phyloP scores from a whole-genome alignment of 2,113 vertebrate species.

The Cynoglossus semilaevis region DNA sequence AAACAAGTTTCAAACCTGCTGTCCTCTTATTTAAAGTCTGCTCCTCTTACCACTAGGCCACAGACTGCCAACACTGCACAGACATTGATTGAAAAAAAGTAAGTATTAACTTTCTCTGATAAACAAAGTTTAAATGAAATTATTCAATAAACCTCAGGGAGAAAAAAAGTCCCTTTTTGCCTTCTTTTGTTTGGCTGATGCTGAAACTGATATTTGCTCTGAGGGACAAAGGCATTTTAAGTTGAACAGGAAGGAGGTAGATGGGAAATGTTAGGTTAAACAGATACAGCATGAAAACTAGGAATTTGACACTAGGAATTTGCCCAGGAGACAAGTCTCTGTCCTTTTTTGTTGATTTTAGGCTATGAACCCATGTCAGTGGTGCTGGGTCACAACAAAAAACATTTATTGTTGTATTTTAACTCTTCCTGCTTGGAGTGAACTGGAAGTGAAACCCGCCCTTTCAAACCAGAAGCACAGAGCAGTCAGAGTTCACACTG shows the following conservation, averaged over 20 bases:
- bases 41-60: no score
- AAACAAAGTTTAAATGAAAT: background rate
- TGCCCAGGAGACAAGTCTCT: constrained; percentile 1
- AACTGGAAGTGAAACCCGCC: constrained; percentile 30
- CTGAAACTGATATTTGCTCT: constrained; percentile 22
- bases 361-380: constrained; percentile 2
- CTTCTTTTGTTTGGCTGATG: constrained; percentile 14
- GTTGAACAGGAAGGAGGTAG: constrained; percentile 9
- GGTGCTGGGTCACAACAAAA: constrained; percentile 11
- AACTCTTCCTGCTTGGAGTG: constrained; percentile 25
- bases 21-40: background rate
- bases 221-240: constrained; percentile 6
- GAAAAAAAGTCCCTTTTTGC: background rate
- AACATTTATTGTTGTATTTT: constrained; percentile 38
- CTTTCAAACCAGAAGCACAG: constrained; percentile 21
- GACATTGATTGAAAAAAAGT: background rate
- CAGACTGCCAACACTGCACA: no score
- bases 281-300: constrained; percentile 2
- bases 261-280: constrained; percentile 24
- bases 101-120: no score
- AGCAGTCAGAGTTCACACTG: constrained; percentile 11
- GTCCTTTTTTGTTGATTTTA: background rate
- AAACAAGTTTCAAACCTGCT: background rate
- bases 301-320: constrained; percentile 10
- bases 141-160: background rate